A percentile compares a stretch with the other conserved stretches of the same genome.
Conservation (phyloP, 2,797 vertebrate species). For the Aulostomus chinensis region DNA sequence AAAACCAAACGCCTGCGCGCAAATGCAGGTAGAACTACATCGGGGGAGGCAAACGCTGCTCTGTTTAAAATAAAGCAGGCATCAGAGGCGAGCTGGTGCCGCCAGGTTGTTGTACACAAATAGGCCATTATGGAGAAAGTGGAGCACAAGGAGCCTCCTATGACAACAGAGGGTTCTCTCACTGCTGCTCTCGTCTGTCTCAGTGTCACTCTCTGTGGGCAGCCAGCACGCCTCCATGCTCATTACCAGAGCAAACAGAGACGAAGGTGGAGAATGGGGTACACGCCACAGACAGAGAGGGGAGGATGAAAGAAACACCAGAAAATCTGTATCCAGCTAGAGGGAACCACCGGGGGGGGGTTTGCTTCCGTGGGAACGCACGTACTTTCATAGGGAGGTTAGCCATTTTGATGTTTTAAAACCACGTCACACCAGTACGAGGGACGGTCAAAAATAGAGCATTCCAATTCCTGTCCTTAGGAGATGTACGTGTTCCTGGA, state of each 20-base stretch:
- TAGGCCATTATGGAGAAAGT: slow-evolving; percentile 74
- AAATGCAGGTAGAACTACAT: slow-evolving; percentile 42
- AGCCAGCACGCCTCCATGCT: slow-evolving; percentile 40
- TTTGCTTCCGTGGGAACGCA: slow-evolving; percentile 22
- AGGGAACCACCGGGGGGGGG: not conserved
- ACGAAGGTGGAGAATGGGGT: slow-evolving; percentile 50
- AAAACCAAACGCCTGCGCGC: slow-evolving; percentile 21
- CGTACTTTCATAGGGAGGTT: slow-evolving; percentile 43
- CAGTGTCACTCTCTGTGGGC: slow-evolving; percentile 47
- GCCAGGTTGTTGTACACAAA: slow-evolving; percentile 72
- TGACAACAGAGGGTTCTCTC: slow-evolving; percentile 46
- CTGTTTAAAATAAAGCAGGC: slow-evolving; percentile 78
- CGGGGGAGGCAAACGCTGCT: slow-evolving; percentile 54
- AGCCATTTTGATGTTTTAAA: slow-evolving; percentile 46
- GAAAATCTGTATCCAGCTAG: slow-evolving; percentile 30
- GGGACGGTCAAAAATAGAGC: not conserved
- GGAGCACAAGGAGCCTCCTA: slow-evolving; percentile 65
- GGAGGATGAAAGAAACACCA: slow-evolving; percentile 50
- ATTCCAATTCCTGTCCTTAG: slow-evolving; percentile 33
- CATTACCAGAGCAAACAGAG: slow-evolving; percentile 73
- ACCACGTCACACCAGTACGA: not conserved
- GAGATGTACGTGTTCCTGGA: slow-evolving; percentile 41
- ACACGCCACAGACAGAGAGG: slow-evolving; percentile 39
- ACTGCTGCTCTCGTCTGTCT: slow-evolving; percentile 16
- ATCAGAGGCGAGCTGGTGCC: slow-evolving; percentile 64